Evolutionary conservation across 2,113 vertebrate species (phyloP), one percentile per base, ranked within the genome.

Genomic region (rabbit (Oryctolagus cuniculus)): DNA sequence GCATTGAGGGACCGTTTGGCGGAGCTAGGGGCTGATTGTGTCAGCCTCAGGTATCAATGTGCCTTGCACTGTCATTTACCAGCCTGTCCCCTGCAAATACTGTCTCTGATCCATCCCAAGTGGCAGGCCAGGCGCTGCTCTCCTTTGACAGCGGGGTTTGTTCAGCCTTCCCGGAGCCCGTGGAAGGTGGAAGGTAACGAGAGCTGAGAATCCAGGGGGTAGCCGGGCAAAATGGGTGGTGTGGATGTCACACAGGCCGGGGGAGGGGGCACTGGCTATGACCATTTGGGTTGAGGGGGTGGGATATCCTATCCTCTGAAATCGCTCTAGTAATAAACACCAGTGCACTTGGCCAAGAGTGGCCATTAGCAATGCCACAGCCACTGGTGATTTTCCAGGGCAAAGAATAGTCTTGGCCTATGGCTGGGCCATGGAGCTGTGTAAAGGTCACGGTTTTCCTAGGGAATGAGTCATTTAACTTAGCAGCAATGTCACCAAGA

Each of bases 71-170:
- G 80, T 74, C 78, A 66, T 87, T 31, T 83, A 94, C 80, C 7
- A 31, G 24, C 74, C 58, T 49, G 24, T 74, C 27, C 64, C 67
- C 64, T 70, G 81, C 74, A 93, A 96, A 93, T 92, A 80, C 4
- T 89, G 78, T 64, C 58, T 79, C 61, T 25, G 95, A 82, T 88
- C 89, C 69, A 90, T 58, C n/a, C 51, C 5, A 95, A 96, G 81
- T 83, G 92, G 93, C 87, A 79, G 69, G 58, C 64, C 89, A 85
- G 66, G 75, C 58, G 82, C 25, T 69, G 15, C 10, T 70, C 73
- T 77, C 2, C 15, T 89, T 83, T 75, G 53, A 87, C 79, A 2
- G 55, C 21, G 24, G 87, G 89, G 49, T 97, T 84, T 86, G 75
- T 81, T 93, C 53, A 38, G 0, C 85, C 75, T 96, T 95, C 89